phyloP scores from a whole-genome alignment of 2,888 invertebrate genomes.

The Cantharis lateralis region DNA sequence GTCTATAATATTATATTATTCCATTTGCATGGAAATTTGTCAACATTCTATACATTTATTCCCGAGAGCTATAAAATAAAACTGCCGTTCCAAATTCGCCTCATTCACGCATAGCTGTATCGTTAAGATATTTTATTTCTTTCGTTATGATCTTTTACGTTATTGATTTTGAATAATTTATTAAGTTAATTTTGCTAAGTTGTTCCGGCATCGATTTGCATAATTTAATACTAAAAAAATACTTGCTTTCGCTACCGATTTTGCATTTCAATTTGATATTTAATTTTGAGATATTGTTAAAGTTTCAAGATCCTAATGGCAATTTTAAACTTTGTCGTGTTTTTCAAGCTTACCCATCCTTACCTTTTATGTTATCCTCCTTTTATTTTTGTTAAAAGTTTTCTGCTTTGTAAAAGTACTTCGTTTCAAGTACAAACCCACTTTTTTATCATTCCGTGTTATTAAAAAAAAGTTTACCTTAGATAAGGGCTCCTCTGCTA shows the following conservation, averaged over 20 bases:
- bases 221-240: constrained; percentile 20
- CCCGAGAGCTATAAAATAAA: constrained; percentile 38
- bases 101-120: constrained; percentile 33
- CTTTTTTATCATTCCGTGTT: constrained; percentile 50
- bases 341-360: constrained; percentile 29
- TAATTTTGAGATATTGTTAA: constrained; percentile 27
- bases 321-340: constrained; percentile 46
- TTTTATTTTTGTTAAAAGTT: constrained; percentile 49
- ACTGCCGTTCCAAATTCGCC: constrained; percentile 35
- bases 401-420: constrained; percentile 49
- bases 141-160: constrained; percentile 42
- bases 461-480: constrained; percentile 51
- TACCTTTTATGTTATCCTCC: constrained; percentile 42
- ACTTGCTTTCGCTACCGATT: constrained; percentile 11
- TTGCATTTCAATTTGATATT: constrained; percentile 19
- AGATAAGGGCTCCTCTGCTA: constrained; percentile 41
- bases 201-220: constrained; percentile 20
- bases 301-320: constrained; percentile 40
- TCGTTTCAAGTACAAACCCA: constrained; percentile 49
- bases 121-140: constrained; percentile 42
- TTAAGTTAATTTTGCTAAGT: constrained; percentile 39
- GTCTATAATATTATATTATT: constrained; percentile 42
- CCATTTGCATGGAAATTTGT: constrained; percentile 49
- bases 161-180: constrained; percentile 43
- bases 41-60: constrained; percentile 49